Evolutionary conservation across 2,888 invertebrate species (phyloP).

Genomic region (Leptinotarsa haldemani): DNA sequence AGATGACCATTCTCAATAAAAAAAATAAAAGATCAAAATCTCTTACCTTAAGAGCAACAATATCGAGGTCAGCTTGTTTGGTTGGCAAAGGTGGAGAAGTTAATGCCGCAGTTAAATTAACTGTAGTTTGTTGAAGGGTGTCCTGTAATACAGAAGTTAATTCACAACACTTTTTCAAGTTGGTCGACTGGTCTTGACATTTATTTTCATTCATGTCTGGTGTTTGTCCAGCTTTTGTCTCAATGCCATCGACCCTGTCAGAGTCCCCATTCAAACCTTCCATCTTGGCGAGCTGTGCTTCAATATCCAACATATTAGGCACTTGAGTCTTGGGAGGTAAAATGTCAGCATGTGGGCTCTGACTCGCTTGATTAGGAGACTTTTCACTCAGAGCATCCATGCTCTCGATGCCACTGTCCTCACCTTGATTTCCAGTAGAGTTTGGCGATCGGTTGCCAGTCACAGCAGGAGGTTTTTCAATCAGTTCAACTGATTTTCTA

Average conservation of each 20-base stretch:
- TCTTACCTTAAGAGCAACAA: constrained; percentile 50
- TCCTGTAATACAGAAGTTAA: constrained; percentile 60
- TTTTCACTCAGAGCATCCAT: constrained; percentile 95
- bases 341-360: constrained; percentile 71
- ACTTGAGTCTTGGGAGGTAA: constrained; percentile 61
- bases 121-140: constrained; percentile 56
- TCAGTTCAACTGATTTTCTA: constrained; percentile 52
- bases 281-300: constrained; percentile 79
- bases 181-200: constrained; percentile 52
- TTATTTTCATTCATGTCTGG: constrained; percentile 62
- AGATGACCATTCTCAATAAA: too few species aligned
- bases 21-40: constrained; percentile 8
- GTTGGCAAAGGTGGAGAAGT: constrained; percentile 37
- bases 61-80: constrained; percentile 54
- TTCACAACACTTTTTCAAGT: constrained; percentile 62
- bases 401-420: constrained; percentile 92
- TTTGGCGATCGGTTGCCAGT: constrained; percentile 61
- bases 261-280: constrained; percentile 65
- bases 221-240: constrained; percentile 12
- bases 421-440: constrained; percentile 72
- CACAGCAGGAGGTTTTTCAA: constrained; percentile 39
- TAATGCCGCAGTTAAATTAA: constrained; percentile 44
- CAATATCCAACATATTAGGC: constrained; percentile 74
- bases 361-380: constrained; percentile 72
- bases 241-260: constrained; percentile 45